Percentiles rank a stretch among this genome's conserved stretches.
Evolutionary conservation across 1,140 invertebrate species (phyloP).

Genomic region (Zaprionus inermis): DNA sequence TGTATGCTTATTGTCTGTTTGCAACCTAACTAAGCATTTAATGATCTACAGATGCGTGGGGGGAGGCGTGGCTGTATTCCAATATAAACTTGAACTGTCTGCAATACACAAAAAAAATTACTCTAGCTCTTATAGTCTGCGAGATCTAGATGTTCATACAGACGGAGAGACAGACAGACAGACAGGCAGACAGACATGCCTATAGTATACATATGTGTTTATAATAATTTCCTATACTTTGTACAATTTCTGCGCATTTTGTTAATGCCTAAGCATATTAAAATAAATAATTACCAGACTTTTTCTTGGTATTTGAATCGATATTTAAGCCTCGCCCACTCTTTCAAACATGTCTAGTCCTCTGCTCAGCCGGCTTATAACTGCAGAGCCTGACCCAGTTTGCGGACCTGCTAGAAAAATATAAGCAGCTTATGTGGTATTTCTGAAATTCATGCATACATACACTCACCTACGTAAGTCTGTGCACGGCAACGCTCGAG

Average conservation of each 20-base stretch:
- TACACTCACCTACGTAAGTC: constrained; percentile 2
- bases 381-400: constrained; percentile 2
- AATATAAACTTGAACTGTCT: too few relatives aligned
- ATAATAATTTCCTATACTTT: too few relatives aligned
- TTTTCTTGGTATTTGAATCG: background rate
- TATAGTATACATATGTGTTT: background rate
- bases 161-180: too few relatives aligned
- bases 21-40: too few relatives aligned
- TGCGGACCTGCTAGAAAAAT: background rate
- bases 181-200: too few relatives aligned
- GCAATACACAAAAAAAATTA: too few relatives aligned
- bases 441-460: background rate
- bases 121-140: too few relatives aligned
- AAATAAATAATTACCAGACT: background rate
- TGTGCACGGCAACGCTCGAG: background rate
- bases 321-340: background rate
- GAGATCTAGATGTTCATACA: too few relatives aligned
- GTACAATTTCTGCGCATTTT: background rate
- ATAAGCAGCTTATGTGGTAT: constrained; percentile 4
- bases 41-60: too few relatives aligned
- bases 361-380: constrained; percentile 1
- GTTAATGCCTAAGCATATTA: background rate
- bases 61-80: too few relatives aligned
- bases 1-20: too few relatives aligned
- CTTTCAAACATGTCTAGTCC: background rate